Conservation (phyloP, 2,888 invertebrate species). For the Acanthopleura granulata region DNA sequence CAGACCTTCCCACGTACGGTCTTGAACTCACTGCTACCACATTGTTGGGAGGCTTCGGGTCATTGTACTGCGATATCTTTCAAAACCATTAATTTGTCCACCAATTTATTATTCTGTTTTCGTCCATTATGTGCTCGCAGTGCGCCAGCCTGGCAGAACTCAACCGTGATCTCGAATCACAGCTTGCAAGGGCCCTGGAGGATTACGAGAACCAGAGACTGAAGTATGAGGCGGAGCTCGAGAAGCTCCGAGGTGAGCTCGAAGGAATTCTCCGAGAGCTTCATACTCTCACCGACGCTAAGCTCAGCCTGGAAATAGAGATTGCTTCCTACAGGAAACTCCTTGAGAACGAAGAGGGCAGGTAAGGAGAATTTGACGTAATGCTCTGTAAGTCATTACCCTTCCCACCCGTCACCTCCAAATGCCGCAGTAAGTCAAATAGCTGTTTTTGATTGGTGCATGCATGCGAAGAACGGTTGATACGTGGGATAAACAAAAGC, state of each 20-base stretch:
- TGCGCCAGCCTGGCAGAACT: conserved; percentile 30
- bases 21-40: too few species aligned
- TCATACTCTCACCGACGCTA: conserved; percentile 67
- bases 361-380: conserved; percentile 45
- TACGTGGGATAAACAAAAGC: too few species aligned
- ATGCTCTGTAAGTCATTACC: neutral
- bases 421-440: too few species aligned
- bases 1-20: too few species aligned
- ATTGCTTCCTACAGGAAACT: conserved; percentile 73
- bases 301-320: conserved; percentile 72
- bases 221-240: conserved; percentile 32
- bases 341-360: conserved; percentile 72
- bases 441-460: too few species aligned
- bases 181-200: conserved; percentile 27
- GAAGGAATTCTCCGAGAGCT: conserved; percentile 38
- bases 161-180: conserved; percentile 26
- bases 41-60: too few species aligned
- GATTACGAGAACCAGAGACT: conserved; percentile 38
- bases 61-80: too few species aligned
- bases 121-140: neutral
- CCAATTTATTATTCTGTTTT: too few species aligned
- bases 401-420: too few species aligned
- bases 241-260: conserved; percentile 34
- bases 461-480: too few species aligned
- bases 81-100: too few species aligned